Conservation (phyloP, 37 sponge, comb jelly and placozoan species). For the Halichondria panicea region DNA sequence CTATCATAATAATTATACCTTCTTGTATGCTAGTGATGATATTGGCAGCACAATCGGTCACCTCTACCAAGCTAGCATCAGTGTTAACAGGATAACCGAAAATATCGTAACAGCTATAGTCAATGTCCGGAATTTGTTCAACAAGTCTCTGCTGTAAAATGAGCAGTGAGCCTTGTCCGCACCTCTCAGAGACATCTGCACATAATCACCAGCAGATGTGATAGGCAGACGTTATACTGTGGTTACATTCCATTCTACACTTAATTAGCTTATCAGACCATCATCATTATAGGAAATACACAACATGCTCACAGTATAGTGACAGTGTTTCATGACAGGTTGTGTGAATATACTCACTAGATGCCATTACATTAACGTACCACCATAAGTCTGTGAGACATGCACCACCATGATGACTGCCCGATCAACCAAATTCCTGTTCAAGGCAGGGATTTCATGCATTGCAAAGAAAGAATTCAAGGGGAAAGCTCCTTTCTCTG, state of each 20-base stretch:
- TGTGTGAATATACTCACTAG: too few species aligned
- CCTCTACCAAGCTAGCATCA: neutral
- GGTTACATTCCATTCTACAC: too few species aligned
- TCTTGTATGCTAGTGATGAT: neutral
- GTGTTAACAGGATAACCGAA: neutral
- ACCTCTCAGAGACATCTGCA: too few species aligned
- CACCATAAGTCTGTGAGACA: too few species aligned
- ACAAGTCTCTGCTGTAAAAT: neutral
- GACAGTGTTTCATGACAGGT: too few species aligned
- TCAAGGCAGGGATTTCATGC: constrained; percentile 19
- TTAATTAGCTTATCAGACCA: too few species aligned
- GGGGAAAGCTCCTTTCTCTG: constrained; percentile 9
- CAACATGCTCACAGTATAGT: too few species aligned
- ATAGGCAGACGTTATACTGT: too few species aligned
- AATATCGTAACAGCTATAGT: neutral
- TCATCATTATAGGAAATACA: too few species aligned
- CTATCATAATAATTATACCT: neutral
- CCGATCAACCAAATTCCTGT: neutral
- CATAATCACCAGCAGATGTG: too few species aligned
- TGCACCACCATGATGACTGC: constrained; percentile 22
- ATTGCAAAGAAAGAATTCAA: constrained; percentile 4
- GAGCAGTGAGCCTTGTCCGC: neutral
- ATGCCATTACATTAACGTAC: too few species aligned
- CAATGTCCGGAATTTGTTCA: neutral
- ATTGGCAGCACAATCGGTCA: neutral